A percentile compares a stretch with the other conserved stretches of the same genome.
phyloP scores from a whole-genome alignment of 2,888 invertebrate genomes.

The Caenorhabditis sp. region DNA sequence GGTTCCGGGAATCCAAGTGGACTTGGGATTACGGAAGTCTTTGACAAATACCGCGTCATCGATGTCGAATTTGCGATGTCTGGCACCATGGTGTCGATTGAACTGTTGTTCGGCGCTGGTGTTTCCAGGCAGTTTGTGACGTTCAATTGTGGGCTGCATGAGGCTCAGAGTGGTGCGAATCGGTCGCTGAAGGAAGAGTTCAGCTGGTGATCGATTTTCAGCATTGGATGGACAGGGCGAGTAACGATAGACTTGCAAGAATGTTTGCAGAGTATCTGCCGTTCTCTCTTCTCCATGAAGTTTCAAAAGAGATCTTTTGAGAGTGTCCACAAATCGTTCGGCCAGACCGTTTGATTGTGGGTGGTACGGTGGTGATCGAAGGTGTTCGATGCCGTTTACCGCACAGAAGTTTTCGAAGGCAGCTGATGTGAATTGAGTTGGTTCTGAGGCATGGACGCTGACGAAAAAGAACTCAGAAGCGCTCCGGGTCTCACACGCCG shows the following conservation, averaged over 20 bases:
- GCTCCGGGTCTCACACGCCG: too few species aligned
- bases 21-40: conserved; percentile 11
- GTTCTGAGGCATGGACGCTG: too few species aligned
- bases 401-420: conserved; percentile 36
- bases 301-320: background rate
- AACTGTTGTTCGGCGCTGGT: conserved; percentile 13
- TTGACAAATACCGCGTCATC: conserved; percentile 14
- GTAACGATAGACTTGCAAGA: conserved; percentile 24
- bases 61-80: conserved; percentile 3
- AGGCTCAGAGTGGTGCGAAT: conserved; percentile 15
- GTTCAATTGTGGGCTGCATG: conserved; percentile 1
- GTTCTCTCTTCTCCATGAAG: conserved; percentile 5
- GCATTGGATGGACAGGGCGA: conserved; percentile 17
- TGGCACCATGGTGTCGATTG: conserved; percentile 16
- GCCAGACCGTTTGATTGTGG: conserved; percentile 54
- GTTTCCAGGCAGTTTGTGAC: background rate
- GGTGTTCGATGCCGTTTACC: conserved; percentile 18
- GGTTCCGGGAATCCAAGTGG: conserved; percentile 10
- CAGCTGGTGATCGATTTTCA: conserved; percentile 19
- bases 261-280: conserved; percentile 13
- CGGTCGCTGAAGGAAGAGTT: conserved; percentile 37
- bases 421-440: conserved; percentile 41
- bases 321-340: conserved; percentile 40
- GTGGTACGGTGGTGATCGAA: conserved; percentile 42
- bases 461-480: too few species aligned